These are phyloP conservation scores for Neoitamus cyanurus DNA, from an alignment of 2,888 invertebrate species.

Conservation along the genomic window DNA sequence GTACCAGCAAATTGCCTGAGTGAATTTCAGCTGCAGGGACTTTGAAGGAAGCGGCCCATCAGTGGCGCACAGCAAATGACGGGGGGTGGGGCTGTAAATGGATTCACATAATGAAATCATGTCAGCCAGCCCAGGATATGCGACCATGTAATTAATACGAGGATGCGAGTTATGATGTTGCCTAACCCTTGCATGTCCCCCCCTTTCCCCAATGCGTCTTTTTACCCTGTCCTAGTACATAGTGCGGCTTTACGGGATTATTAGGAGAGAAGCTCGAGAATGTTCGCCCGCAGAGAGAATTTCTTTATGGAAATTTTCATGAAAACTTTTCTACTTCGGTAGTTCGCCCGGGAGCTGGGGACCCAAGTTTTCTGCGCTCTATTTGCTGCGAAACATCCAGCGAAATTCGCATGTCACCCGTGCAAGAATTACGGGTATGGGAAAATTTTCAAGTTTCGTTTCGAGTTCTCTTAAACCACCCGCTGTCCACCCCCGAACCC, in stretches of 20 bases:
- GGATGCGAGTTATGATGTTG: not conserved
- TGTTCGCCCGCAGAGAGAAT: not conserved
- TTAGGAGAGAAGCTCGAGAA: not conserved
- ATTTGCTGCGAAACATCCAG: not conserved
- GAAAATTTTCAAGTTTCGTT: not conserved
- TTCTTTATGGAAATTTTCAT: slow-evolving; percentile 24
- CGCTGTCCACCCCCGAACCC: too few relatives aligned
- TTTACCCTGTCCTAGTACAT: not conserved
- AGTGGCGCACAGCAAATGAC: not conserved
- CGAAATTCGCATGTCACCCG: slow-evolving; percentile 9
- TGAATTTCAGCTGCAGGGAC: not conserved
- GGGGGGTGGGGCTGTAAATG: not conserved
- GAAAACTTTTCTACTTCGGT: slow-evolving; percentile 31
- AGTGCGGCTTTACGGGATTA: not conserved
- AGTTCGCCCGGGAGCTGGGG: not conserved
- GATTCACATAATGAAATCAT: slow-evolving; percentile 39
- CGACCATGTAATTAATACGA: slow-evolving; percentile 41
- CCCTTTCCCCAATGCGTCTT: not conserved
- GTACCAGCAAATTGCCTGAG: not conserved
- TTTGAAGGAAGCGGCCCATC: not conserved
- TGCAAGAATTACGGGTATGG: not conserved
- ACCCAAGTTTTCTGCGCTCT: not conserved
- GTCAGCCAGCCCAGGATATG: slow-evolving; percentile 30
- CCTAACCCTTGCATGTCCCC: not conserved
- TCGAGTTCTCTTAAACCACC: not conserved